Evolutionary conservation across 2,797 vertebrate genomes (phyloP).

Genomic region (Microchirus variegatus): DNA sequence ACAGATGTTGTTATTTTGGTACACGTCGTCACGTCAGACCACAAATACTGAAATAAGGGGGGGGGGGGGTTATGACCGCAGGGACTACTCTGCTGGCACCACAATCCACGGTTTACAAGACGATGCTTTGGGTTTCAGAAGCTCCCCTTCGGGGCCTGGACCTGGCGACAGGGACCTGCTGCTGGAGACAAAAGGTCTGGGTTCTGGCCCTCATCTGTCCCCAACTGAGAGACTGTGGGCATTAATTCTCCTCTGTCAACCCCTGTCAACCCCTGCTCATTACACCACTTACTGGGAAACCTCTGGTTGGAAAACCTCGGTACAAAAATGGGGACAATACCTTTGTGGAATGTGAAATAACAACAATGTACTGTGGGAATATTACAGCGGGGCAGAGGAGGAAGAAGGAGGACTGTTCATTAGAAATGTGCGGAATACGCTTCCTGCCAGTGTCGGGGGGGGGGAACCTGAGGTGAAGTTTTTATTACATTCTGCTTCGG

Average conservation of each 20-base stretch:
- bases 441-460: constrained; percentile 44
- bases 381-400: constrained; percentile 42
- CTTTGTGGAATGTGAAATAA: constrained; percentile 61
- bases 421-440: constrained; percentile 24
- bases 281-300: constrained; percentile 74
- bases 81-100: not conserved
- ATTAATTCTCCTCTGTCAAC: constrained; percentile 83
- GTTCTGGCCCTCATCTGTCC: constrained; percentile 59
- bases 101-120: not conserved
- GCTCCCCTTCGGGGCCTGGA: constrained; percentile 33
- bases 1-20: no score
- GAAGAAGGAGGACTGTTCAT: constrained; percentile 39
- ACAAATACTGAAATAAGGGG: no score
- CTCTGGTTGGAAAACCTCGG: constrained; percentile 60
- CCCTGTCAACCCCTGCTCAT: constrained; percentile 76
- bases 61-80: no score
- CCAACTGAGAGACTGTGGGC: constrained; percentile 37
- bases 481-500: constrained; percentile 11
- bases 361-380: constrained; percentile 66
- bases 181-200: constrained; percentile 74
- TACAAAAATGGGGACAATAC: constrained; percentile 70
- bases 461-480: constrained; percentile 17
- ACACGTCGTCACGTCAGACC: no score
- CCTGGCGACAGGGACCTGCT: constrained; percentile 63
- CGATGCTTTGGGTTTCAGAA: not conserved